These are phyloP conservation scores for Hycleus cichorii DNA, from an alignment of 1,140 invertebrate species.

Conservation along the genomic window DNA sequence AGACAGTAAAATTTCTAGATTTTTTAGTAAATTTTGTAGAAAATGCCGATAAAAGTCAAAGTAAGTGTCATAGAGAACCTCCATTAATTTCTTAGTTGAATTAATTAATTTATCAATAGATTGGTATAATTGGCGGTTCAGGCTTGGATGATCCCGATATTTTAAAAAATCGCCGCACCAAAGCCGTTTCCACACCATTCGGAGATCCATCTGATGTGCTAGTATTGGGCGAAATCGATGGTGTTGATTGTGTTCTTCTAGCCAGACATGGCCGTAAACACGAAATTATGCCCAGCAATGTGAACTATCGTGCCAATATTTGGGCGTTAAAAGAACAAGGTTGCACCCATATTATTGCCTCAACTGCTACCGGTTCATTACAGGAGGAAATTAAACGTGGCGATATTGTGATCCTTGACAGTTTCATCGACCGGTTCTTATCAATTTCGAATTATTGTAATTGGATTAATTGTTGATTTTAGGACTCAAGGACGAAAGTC, in stretches of 20 bases:
- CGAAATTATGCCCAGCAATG: conserved; percentile 62
- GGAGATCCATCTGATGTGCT: conserved; percentile 79
- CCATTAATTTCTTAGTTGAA: background rate
- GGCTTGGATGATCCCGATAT: conserved; percentile 83
- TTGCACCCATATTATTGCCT: conserved; percentile 88
- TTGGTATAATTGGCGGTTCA: conserved; percentile 94
- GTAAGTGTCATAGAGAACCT: background rate
- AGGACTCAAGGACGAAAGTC: conserved; percentile 63
- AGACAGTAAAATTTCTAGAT: no score
- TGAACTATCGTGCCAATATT: conserved; percentile 97
- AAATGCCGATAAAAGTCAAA: conserved; percentile 3
- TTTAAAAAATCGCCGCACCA: conserved; percentile 60
- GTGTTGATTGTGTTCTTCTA: conserved; percentile 72
- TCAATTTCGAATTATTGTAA: conserved; percentile 13
- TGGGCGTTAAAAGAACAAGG: conserved; percentile 83
- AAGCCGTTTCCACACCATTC: conserved; percentile 67
- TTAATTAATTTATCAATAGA: conserved; percentile 46
- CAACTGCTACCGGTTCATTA: conserved; percentile 89
- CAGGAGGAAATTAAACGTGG: conserved; percentile 81
- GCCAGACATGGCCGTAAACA: conserved; percentile 88
- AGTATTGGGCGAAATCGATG: conserved; percentile 68
- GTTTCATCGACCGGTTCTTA: conserved; percentile 82
- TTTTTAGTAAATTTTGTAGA: background rate
- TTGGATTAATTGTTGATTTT: conserved; percentile 16
- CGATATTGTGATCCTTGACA: conserved; percentile 83